Evolutionary conservation across 2,113 vertebrate genomes (phyloP), one percentile per base, ranked within the genome.

Genomic region (Thunnus thynnus): DNA sequence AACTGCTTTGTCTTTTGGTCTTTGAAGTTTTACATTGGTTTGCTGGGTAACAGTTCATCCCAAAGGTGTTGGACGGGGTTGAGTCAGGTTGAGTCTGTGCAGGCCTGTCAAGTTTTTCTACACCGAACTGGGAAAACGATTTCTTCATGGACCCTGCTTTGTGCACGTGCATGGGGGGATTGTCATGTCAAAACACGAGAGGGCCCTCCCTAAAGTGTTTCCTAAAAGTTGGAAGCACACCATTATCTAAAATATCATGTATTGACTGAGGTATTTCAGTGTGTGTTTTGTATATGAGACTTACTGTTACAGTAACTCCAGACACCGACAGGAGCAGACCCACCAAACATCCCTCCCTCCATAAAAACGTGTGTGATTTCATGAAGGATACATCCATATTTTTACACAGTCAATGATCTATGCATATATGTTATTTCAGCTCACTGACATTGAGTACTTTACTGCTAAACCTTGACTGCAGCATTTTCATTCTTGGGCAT

Each of bases 11-110:
- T 36, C 1, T 56, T 58, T 51, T 13, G 20, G 44, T 32, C 51
- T 27, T 48, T 7, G 13, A 10, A 14, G 16, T 25, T 13, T 50
- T 17, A 36, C 25, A 18, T 5, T 27, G 13, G 11, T 30, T 61
- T 64, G 25, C 52, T 27, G 18, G 32, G 60, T 25, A 16, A 32
- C 66, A 55, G 41, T 44, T 70, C 52, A 63, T 46, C 32, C 11
- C 50, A 41, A 41, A 41, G 27, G 58, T 71, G 76, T 55, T 63
- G 50, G 48, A 78, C 30, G 17, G 13, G 22, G 57, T 30, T 32
- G 47, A 78, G 66, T 57, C 13, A 3, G 52, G n/a, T 2, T 22
- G 3, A 25, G 7, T 8, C 8, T 55, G 3, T 9, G 20, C 54
- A 11, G 3, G 18, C 17, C 18, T 3, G 27, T 76, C 63, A 48